Evolutionary conservation across 2,797 vertebrate genomes (phyloP), one percentile per base, ranked within the genome.

Genomic region (Neosalanx taihuensis): DNA sequence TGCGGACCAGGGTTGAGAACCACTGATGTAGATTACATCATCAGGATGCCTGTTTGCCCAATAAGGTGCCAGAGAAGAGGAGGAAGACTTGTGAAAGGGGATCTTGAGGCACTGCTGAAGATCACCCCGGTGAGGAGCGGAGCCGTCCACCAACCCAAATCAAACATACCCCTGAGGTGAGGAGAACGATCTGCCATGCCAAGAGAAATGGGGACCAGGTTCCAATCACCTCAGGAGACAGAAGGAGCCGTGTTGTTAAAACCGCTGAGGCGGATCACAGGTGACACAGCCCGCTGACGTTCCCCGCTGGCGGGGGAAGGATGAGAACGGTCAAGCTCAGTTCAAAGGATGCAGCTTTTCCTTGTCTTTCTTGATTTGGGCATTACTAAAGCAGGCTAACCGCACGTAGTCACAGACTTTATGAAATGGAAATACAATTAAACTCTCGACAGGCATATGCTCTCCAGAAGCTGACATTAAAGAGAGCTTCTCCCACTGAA

Each of bases 211-310:
- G 37, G 37, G 37, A 1, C 6, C 9, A 41, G 3, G 37, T 41
- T 41, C 37, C 37, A 12, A 41, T 1, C 37, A 41, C 10, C 37
- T 10, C 37, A 0, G 37, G 10, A 41, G 37, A 7, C 46, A 63
- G 3, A 3, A 30, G 7, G 49, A 35, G 26, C 5, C 51, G 20
- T 49, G 57, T 53, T 30, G 46, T 41, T 7, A 1, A 41, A 67
- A 61, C 20, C 66, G 17, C 64, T 46, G 37, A 70, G 66, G 53
- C 67, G 53, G 17, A 60, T 35, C 64, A 23, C 33, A 17, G 69
- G 69, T 35, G 49, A 30, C 30, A 29, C 49, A 60, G 31, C 65
- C 59, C 56, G 17, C 62, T 23, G 49, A 49, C 9, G 18, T 18
- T 57, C 29, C 49, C 18, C n/a, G 17, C 17, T 26, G 57, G 41